Evolutionary conservation across 1,140 invertebrate species (phyloP), one percentile per base, ranked within the genome.

Genomic region (Cataglyphis hispanica): DNA sequence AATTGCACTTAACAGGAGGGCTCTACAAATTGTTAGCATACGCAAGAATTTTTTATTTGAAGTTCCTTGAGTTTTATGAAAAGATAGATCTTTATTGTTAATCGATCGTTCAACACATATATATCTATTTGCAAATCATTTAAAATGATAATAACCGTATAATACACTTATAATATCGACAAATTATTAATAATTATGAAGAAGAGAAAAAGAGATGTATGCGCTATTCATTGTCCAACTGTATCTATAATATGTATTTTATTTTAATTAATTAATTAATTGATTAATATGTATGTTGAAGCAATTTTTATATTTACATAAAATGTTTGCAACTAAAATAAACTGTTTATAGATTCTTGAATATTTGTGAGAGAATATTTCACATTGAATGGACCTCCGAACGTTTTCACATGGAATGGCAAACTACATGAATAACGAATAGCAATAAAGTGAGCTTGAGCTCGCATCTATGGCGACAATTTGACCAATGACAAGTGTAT

Each of bases 41-140:
- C 70, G 60, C 11, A 7, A 63, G 64, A 46, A 46, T 77, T 77
- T 56, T 40, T 46, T 34, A 40, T 58, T 84, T 58, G 72, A 84
- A 77, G 31, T 84, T 64, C 43, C 31, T 72, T 40, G 78, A 76
- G 81, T 77, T 83, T 83, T 86, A 83, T 72, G n/a, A 43, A 84
- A 80, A 56, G 80, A 61, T 70, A 50, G 31, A 46, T 13, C 13
- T 61, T 84, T 56, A 72, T 70, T 40, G 80, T 80, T 83, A 83
- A 60, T 83, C 34, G 34, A 81, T 70, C 13, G 6, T 53, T 27
- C n/a, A 58, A 58, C 25, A 40, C 37, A 22, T 34, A 27, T 19
- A 37, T 58, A 58, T 81, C 19, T 72, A 31, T 83, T 83, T 72
- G 25, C 37, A 25, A n/a, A n/a, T 61, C 27, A 19, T 5, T 60